Evolutionary conservation across 1,140 invertebrate species (phyloP).

Genomic region (Branchinecta lynchi): DNA sequence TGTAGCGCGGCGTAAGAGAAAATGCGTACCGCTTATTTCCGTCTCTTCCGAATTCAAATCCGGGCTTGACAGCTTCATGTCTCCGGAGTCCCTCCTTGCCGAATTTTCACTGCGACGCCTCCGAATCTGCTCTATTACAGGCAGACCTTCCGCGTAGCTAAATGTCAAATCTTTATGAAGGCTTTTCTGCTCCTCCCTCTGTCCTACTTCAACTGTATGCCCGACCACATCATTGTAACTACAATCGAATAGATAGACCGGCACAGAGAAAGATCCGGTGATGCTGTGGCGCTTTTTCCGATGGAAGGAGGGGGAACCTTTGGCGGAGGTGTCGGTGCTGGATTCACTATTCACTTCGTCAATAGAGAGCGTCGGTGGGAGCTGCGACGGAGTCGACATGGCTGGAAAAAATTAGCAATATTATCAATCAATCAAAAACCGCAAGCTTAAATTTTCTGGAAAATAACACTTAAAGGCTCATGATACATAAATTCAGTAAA

Average conservation of each 20-base stretch:
- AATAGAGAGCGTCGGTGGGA: no score
- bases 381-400: no score
- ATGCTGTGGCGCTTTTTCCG: neutral
- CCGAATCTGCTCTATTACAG: neutral
- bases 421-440: no score
- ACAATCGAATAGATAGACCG: neutral
- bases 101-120: neutral
- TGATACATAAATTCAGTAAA: no score
- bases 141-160: neutral
- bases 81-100: conserved; percentile 6
- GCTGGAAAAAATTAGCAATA: no score
- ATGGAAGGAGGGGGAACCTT: neutral
- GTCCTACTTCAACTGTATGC: neutral
- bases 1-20: no score
- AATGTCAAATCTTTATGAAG: neutral
- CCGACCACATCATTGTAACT: neutral
- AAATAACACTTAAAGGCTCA: no score
- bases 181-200: neutral
- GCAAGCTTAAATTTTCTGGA: no score
- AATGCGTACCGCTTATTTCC: conserved; percentile 17
- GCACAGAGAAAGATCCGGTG: neutral
- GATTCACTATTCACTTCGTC: neutral
- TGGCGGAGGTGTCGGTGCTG: neutral
- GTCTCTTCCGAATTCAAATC: conserved; percentile 27
- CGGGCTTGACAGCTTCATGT: conserved; percentile 23